Evolutionary conservation across 2,797 vertebrate species (phyloP), one percentile per base, ranked within the genome.

Genomic region (Urocyon cinereoargenteus): DNA sequence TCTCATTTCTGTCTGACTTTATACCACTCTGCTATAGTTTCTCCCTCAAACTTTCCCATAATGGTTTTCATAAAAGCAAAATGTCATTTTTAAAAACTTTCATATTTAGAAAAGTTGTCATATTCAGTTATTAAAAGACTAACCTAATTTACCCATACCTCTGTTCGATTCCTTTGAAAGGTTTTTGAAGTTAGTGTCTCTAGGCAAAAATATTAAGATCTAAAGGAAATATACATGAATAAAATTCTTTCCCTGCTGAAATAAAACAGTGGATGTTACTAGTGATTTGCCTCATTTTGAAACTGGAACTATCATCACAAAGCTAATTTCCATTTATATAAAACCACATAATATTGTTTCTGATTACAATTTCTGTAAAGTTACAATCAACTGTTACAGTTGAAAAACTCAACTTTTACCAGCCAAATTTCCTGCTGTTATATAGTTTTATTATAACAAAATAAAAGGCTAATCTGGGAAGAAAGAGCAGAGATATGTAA

Each of bases 161-260:
- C 36, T 45, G 77, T 97, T 97, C 93, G 96, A 96, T 91, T 98
- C 97, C 86, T 96, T 93, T 89, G 11, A 90, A 96, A 94, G 62
- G 85, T 97, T 97, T 98, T 97, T 98, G 96, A 98, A 98, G 95
- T 97, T 94, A 83, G 91, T 97, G 88, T 97, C 97, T 98, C 92
- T 86, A 90, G 98, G 90, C 91, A 93, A 97, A 96, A 93, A 84
- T 92, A 93, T 91, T 86, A 97, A 96, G 95, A 98, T 98, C 98
- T 98, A 98, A 98, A 98, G 98, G 85, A 98, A 98, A 95, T 89
- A 97, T 92, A 83, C 45, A 89, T 90, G 84, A 96, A 97, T 83
- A 95, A 93, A 97, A 97, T 97, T 97, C 68, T 98, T 98, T 97
- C 89, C 96, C 85, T 97, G 96, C 90, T 97, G 96, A 98, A 97